Evolutionary conservation across 2,888 invertebrate species (phyloP).

Genomic region (Amphipoea lucens): DNA sequence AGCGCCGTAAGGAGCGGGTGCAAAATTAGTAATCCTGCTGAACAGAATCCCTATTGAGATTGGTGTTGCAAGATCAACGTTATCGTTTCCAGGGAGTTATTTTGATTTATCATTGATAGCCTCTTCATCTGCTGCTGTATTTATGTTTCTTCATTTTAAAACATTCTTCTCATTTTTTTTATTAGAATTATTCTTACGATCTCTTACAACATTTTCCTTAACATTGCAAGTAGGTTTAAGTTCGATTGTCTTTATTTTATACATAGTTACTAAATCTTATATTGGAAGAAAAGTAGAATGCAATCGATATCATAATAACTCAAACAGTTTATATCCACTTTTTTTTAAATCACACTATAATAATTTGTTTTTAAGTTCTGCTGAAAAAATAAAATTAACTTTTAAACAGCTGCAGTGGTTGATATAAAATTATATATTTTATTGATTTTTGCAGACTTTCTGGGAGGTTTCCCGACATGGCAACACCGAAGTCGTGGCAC

Average conservation of each 20-base stretch:
- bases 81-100: neutral
- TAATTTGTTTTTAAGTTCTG: neutral
- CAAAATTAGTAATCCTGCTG: constrained; percentile 71
- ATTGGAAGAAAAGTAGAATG: neutral
- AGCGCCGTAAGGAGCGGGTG: constrained; percentile 76
- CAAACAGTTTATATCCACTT: neutral
- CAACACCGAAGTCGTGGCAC: constrained; percentile 50
- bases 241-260: neutral
- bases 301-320: neutral
- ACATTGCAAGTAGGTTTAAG: neutral
- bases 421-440: neutral
- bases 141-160: neutral
- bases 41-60: constrained; percentile 64
- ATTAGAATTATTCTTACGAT: neutral
- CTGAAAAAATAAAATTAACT: neutral
- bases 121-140: neutral
- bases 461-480: constrained; percentile 52
- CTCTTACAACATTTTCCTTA: neutral
- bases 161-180: neutral
- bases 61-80: constrained; percentile 57
- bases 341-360: neutral
- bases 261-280: neutral
- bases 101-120: neutral
- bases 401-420: neutral
- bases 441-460: constrained; percentile 54